Conservation (phyloP, 2,797 vertebrate genomes). For the Sebastes aleutianus region DNA sequence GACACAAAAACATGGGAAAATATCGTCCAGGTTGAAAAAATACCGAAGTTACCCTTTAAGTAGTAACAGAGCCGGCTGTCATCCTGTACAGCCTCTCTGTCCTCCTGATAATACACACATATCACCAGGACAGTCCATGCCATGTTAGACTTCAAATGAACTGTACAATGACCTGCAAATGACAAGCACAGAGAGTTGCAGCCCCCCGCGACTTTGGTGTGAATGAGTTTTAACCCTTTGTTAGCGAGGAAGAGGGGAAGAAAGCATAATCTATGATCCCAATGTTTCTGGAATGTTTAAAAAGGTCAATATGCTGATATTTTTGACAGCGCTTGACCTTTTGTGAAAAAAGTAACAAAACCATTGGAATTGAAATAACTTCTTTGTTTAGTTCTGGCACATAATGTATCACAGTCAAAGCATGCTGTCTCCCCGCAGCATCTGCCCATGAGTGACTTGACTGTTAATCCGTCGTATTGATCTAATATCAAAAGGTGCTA, state of each 20-base stretch:
- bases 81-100: constrained; percentile 34
- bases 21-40: neutral
- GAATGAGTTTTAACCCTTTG: constrained; percentile 83
- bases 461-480: constrained; percentile 85
- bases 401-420: constrained; percentile 87
- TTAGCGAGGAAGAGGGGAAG: constrained; percentile 65
- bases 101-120: constrained; percentile 68
- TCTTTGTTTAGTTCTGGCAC: constrained; percentile 87
- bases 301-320: constrained; percentile 91
- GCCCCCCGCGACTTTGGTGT: constrained; percentile 68
- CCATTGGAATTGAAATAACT: constrained; percentile 89
- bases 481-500: constrained; percentile 82
- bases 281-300: constrained; percentile 88
- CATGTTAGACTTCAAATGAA: constrained; percentile 77
- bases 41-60: neutral
- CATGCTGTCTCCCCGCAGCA: constrained; percentile 80
- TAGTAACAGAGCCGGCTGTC: constrained; percentile 44
- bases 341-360: constrained; percentile 87
- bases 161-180: constrained; percentile 79
- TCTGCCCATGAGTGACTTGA: constrained; percentile 84
- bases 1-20: neutral
- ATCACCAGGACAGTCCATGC: constrained; percentile 63
- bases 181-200: constrained; percentile 76
- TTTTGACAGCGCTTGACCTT: constrained; percentile 88
- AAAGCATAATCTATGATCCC: constrained; percentile 85